phyloP scores from a whole-genome alignment of 2,797 vertebrate genomes.

The Darevskia nairensis region DNA sequence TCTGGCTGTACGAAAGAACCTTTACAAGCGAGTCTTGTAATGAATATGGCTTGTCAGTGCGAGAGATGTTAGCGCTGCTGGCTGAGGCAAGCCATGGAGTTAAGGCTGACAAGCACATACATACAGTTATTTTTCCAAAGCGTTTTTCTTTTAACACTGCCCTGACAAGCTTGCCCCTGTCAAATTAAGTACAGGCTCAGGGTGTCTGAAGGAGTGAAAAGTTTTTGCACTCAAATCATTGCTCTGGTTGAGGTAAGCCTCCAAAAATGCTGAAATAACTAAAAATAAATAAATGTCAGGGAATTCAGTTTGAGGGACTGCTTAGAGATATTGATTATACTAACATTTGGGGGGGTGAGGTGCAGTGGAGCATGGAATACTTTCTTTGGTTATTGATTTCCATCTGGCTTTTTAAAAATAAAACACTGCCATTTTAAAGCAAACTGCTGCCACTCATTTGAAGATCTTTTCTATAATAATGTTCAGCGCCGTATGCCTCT shows the following conservation, averaged over 20 bases:
- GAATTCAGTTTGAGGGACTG: not conserved
- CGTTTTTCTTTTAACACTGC: not conserved
- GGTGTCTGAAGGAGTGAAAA: slow-evolving; percentile 25
- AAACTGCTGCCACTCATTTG: not conserved
- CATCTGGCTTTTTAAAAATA: not conserved
- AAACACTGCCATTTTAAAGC: not conserved
- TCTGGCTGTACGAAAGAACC: not conserved
- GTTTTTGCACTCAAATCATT: not conserved
- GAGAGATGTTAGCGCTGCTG: slow-evolving; percentile 11
- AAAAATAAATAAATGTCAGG: slow-evolving; percentile 7
- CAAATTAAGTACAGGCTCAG: not conserved
- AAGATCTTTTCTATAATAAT: slow-evolving; percentile 24
- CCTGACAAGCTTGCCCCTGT: not conserved
- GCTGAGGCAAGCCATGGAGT: not conserved
- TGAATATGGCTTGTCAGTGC: not conserved
- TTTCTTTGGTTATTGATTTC: slow-evolving; percentile 16
- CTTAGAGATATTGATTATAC: slow-evolving; percentile 22
- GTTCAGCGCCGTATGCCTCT: not conserved
- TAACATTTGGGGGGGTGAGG: not conserved
- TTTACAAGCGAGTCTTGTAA: not conserved
- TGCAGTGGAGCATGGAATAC: not conserved
- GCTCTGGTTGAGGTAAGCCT: not conserved
- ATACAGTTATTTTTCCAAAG: slow-evolving; percentile 20
- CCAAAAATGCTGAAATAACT: slow-evolving; percentile 33
- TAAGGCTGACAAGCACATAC: slow-evolving; percentile 19